Conservation (phyloP, 2,797 vertebrate genomes). For the Calcarius lapponicus region DNA sequence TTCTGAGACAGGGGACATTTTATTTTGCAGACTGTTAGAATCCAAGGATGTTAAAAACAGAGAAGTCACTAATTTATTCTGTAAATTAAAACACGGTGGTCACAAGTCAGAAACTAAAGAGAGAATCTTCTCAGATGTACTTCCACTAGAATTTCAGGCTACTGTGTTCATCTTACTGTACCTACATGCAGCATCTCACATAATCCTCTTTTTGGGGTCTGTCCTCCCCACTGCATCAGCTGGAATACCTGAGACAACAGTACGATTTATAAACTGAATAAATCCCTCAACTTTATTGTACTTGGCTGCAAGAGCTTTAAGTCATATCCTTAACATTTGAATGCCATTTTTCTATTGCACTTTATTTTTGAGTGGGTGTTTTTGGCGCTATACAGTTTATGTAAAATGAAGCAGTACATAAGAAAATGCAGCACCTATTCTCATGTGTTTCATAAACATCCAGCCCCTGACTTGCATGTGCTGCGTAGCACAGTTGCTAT, state of each 20-base stretch:
- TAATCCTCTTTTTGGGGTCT: neutral
- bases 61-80: neutral
- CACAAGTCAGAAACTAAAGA: neutral
- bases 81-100: neutral
- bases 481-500: neutral
- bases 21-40: neutral
- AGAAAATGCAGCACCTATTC: slow-evolving; percentile 47
- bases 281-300: neutral
- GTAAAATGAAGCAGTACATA: slow-evolving; percentile 13
- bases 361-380: neutral
- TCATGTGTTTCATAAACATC: slow-evolving; percentile 44
- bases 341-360: neutral
- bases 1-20: neutral
- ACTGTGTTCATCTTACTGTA: neutral
- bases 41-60: neutral
- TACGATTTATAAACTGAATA: neutral
- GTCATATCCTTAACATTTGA: neutral
- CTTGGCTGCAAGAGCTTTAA: neutral
- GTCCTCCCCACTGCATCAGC: neutral
- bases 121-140: neutral
- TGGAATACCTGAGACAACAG: neutral
- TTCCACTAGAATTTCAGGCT: neutral
- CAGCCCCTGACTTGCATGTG: neutral
- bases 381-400: neutral
- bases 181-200: neutral